Conservation (phyloP, 2,797 vertebrate species). For the Epinephelus coioides region DNA sequence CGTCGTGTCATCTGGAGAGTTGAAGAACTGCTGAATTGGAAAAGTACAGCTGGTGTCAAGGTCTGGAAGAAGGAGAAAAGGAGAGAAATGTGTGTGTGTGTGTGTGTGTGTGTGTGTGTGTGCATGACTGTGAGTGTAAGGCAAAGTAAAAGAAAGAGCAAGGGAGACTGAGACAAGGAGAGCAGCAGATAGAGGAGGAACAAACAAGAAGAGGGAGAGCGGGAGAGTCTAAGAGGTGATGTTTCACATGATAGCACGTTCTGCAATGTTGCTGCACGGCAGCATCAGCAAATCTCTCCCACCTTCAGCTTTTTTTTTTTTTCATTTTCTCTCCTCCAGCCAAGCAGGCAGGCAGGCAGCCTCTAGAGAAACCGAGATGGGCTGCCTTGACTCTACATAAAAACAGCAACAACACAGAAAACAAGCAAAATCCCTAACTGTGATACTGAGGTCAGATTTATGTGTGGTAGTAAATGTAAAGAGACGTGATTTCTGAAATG, state of each 20-base stretch:
- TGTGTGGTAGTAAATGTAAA: slow-evolving; percentile 11
- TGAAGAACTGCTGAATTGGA: slow-evolving; percentile 73
- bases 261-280: slow-evolving; percentile 36
- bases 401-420: slow-evolving; percentile 32
- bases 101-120: slow-evolving; percentile 6
- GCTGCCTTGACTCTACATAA: slow-evolving; percentile 17
- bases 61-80: slow-evolving; percentile 50
- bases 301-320: not conserved
- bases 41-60: slow-evolving; percentile 74
- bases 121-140: not conserved
- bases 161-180: slow-evolving; percentile 39
- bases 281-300: slow-evolving; percentile 44
- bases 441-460: slow-evolving; percentile 10
- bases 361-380: slow-evolving; percentile 26
- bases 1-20: slow-evolving; percentile 52
- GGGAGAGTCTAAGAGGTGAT: slow-evolving; percentile 53
- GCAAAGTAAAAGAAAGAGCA: slow-evolving; percentile 22
- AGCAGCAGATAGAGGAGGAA: slow-evolving; percentile 25
- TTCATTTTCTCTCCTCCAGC: slow-evolving; percentile 14
- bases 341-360: slow-evolving; percentile 21
- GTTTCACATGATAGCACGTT: slow-evolving; percentile 54
- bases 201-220: slow-evolving; percentile 45
- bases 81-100: slow-evolving; percentile 6
- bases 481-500: not conserved
- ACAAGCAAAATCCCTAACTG: slow-evolving; percentile 17